Conservation (phyloP, 2,797 vertebrate species). For the Myotis planiceps region DNA sequence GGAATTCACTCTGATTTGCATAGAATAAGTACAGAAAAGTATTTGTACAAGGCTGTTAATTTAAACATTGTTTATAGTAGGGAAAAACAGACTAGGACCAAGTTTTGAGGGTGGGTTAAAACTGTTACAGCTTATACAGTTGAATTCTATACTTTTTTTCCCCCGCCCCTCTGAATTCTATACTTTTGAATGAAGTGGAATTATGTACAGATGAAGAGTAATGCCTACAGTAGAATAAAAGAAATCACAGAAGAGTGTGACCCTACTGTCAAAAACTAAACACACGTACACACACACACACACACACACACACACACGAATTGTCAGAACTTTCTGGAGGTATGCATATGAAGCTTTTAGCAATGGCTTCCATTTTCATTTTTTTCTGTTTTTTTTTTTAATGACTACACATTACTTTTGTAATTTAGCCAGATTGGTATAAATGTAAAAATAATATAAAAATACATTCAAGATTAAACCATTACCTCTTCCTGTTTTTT, state of each 20-base stretch:
- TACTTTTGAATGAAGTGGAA: not conserved
- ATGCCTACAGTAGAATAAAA: not conserved
- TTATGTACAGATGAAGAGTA: not conserved
- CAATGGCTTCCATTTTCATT: not conserved
- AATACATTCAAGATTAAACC: not conserved
- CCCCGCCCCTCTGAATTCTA: not conserved
- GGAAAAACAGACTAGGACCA: not conserved
- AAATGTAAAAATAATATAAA: not conserved
- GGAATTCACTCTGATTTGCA: not conserved
- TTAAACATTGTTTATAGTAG: not conserved
- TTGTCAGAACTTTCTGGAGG: not conserved
- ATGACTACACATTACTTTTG: not conserved
- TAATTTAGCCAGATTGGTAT: not conserved
- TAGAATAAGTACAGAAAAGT: not conserved
- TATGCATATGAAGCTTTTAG: not conserved
- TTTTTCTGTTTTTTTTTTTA: not conserved
- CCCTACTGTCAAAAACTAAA: not conserved
- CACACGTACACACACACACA: not conserved
- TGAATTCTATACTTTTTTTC: not conserved
- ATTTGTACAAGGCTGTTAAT: not conserved
- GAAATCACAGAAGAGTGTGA: not conserved
- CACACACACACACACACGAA: not conserved
- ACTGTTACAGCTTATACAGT: not conserved
- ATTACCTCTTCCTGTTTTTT: not conserved
- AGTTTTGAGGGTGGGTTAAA: not conserved